phyloP scores from a whole-genome alignment of 35 echinoderm and acorn worm genomes.

The Amphiura filiformis region DNA sequence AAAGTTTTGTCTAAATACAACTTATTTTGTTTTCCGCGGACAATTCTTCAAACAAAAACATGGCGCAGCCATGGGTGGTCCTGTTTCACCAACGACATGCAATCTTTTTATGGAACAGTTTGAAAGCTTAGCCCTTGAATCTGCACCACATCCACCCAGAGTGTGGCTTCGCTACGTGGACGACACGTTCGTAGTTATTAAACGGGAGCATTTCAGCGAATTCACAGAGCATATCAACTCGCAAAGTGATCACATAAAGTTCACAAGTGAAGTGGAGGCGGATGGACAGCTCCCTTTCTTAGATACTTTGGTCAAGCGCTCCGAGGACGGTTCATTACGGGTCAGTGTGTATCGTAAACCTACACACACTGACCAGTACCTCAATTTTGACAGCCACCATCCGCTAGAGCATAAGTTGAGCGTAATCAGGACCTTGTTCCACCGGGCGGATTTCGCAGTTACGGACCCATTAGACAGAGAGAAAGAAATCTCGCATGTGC shows the following conservation, averaged over 20 bases:
- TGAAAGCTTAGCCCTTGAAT: neutral
- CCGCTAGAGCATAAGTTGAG: too few relatives aligned
- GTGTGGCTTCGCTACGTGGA: conserved; percentile 4
- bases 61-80: neutral
- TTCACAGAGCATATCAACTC: neutral
- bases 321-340: too few relatives aligned
- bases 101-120: neutral
- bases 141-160: neutral
- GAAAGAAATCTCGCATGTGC: too few relatives aligned
- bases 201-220: neutral
- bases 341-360: too few relatives aligned
- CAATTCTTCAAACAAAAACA: conserved; percentile 7
- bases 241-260: neutral
- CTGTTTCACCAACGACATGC: neutral
- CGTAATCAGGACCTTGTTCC: too few relatives aligned
- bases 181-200: neutral
- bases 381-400: too few relatives aligned
- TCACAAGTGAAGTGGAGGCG: too few relatives aligned
- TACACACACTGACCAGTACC: too few relatives aligned
- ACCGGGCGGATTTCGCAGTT: too few relatives aligned
- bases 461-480: too few relatives aligned
- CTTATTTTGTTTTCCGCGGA: neutral
- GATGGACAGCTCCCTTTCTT: too few relatives aligned
- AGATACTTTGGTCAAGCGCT: too few relatives aligned
- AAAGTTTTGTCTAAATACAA: conserved; percentile 12